These are phyloP conservation scores for Sminthurinus signatus DNA, from an alignment of 1,140 invertebrate genomes.

Conservation along the genomic window DNA sequence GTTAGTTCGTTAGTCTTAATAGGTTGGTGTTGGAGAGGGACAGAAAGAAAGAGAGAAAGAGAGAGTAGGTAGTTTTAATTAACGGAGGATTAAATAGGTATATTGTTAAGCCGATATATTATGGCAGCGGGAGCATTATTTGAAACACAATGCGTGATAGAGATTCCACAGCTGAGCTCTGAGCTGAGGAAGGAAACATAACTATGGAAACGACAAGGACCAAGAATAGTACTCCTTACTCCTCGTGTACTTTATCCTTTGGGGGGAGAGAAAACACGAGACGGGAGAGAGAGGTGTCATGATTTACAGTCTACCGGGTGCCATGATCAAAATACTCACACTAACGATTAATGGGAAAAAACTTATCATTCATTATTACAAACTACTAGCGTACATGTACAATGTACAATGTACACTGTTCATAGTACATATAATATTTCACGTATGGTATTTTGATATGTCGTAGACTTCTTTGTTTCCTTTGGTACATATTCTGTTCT, in stretches of 20 bases:
- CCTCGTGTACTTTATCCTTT: not conserved
- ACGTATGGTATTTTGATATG: no score
- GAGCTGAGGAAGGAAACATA: not conserved
- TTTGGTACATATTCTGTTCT: no score
- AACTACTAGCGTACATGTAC: no score
- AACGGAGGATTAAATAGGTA: conserved; percentile 27
- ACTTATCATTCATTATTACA: conserved; percentile 26
- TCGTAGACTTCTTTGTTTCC: no score
- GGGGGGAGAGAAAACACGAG: not conserved
- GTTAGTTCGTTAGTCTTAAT: no score
- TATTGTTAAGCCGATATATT: no score
- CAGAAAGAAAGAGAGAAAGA: conserved; percentile 11
- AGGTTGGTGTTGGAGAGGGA: no score
- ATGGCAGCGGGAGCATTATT: no score
- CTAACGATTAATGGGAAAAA: conserved; percentile 29
- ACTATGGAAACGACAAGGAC: not conserved
- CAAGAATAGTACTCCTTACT: not conserved
- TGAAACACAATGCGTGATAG: no score
- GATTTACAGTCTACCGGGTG: conserved; percentile 41
- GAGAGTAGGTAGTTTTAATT: conserved; percentile 29
- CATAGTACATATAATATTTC: no score
- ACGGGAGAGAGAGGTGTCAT: conserved; percentile 31
- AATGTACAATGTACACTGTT: no score
- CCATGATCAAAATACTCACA: conserved; percentile 38
- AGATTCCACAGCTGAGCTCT: no score